Evolutionary conservation across 2,113 vertebrate species (phyloP).

Genomic region (Apodemus sylvaticus): DNA sequence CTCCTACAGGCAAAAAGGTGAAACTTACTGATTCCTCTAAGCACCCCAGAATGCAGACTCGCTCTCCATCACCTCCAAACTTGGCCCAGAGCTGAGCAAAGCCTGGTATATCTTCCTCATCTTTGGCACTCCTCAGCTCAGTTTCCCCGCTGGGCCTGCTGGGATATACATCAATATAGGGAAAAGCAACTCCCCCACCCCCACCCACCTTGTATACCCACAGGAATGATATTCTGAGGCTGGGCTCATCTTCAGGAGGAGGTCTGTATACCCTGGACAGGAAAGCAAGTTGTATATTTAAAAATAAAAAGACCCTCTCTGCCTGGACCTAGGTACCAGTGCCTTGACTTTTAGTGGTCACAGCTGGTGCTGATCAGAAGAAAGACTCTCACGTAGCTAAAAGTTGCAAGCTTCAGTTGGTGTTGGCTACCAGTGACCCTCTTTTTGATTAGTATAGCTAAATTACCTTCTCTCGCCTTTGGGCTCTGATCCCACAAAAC

Average conservation of each 20-base stretch:
- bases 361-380: neutral
- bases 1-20: neutral
- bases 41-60: neutral
- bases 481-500: slow-evolving; percentile 22
- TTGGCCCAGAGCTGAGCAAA: neutral
- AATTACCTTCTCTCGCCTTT: slow-evolving; percentile 1
- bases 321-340: neutral
- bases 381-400: neutral
- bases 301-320: neutral
- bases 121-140: rapidly evolving
- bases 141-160: neutral
- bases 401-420: neutral
- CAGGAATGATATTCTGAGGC: neutral
- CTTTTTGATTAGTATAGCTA: slow-evolving; percentile 56
- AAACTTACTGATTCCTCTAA: neutral
- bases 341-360: neutral
- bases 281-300: neutral
- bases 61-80: neutral
- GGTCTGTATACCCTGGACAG: neutral
- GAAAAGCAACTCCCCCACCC: neutral
- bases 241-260: no score
- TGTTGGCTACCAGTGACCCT: neutral
- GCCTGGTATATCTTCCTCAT: neutral
- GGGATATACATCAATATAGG: neutral
- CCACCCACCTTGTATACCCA: neutral